These are phyloP conservation scores for Callimorpha dominula DNA, from an alignment of 2,888 invertebrate species.

Conservation along the genomic window DNA sequence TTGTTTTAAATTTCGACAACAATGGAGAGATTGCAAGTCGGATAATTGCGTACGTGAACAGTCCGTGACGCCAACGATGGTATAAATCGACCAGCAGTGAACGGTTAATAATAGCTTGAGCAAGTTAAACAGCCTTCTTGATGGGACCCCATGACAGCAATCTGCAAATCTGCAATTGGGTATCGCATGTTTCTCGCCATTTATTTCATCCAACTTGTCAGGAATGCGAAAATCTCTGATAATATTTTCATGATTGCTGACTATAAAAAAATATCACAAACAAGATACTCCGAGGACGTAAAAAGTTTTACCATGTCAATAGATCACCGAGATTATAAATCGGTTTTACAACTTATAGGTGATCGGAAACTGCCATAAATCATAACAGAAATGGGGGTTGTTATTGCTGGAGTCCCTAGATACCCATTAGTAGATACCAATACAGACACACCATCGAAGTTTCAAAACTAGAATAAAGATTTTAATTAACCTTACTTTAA, in stretches of 20 bases:
- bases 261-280: constrained; percentile 51
- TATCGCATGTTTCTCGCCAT: constrained; percentile 72
- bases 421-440: constrained; percentile 62
- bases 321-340: constrained; percentile 82
- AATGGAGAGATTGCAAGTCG: constrained; percentile 82
- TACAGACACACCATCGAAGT: constrained; percentile 38
- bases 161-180: constrained; percentile 75
- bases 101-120: constrained; percentile 82
- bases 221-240: constrained; percentile 42
- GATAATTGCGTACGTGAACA: constrained; percentile 82
- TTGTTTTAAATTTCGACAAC: constrained; percentile 87
- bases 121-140: constrained; percentile 71
- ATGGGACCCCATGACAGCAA: constrained; percentile 72
- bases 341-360: constrained; percentile 77
- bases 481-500: constrained; percentile 58
- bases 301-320: constrained; percentile 76
- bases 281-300: constrained; percentile 58
- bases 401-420: constrained; percentile 59
- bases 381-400: constrained; percentile 74
- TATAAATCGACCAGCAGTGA: constrained; percentile 80
- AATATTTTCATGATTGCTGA: constrained; percentile 38
- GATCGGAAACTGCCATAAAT: constrained; percentile 76
- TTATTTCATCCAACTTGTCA: constrained; percentile 52
- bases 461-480: constrained; percentile 35
- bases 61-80: constrained; percentile 76